Base-by-base conservation (phyloP, 2,797 vertebrate species). In the Rhinatrema bivittatum region DNA sequence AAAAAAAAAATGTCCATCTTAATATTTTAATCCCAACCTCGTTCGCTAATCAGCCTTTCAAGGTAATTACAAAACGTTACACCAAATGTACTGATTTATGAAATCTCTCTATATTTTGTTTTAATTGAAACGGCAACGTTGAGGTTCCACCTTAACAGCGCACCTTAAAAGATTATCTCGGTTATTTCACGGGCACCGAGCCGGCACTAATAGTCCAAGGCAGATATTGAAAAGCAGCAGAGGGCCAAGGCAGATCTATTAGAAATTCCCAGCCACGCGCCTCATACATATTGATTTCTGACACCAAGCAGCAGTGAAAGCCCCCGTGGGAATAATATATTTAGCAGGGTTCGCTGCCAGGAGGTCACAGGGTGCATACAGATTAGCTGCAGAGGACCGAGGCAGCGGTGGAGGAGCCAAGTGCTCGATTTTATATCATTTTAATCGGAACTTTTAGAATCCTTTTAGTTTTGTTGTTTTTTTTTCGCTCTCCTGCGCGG, bases 211-310 rank as follows among this genome's bases (percentile, higher is more conserved):
- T 94, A 97, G 93, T 94, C 90, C 90, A 84, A 92, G 90, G 92
- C 93, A 97, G 93, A 97, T 97, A 97, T 94, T 93, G 92, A 96
- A 93, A 92, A 95, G 93, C 89, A 94, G 89, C 87, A 71, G 91
- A 86, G 90, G 93, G 91, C 91, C 92, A n/a, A 86, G 85, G 88
- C 91, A 97, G 93, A 95, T 94, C 91, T 94, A 96, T 98, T 96
- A 95, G 92, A 94, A 94, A 96, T 97, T 97, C 94, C 91, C 91
- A 91, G 94, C 93, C 93, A 93, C 87, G 86, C 87, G 88, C 89
- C 91, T 95, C 93, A 94, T 98, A 97, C 92, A 98, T 97, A 96
- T 97, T 98, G 93, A 98, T 98, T 97, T 93, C 91, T 97, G 93
- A 96, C 93, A 98, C 94, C 90, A 94, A 95, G 92, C 93, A 94